A percentile compares a stretch with the other conserved stretches of the same genome.
These are phyloP conservation scores for Sebastes aleutianus DNA, from an alignment of 2,797 vertebrate genomes.

Conservation along the genomic window DNA sequence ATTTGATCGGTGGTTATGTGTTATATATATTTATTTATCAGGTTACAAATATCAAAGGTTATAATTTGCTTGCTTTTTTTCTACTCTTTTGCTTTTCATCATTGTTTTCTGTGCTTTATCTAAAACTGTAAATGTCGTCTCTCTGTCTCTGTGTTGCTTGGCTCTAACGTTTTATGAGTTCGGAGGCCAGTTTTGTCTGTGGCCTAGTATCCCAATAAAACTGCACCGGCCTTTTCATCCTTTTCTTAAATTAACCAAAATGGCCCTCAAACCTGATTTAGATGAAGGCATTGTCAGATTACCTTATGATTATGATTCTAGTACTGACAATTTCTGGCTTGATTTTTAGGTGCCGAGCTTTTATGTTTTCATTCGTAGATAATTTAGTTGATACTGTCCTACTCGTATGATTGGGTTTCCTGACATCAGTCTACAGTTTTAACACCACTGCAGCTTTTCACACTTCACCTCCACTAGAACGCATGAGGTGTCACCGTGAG, in stretches of 20 bases:
- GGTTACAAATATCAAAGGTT: not conserved
- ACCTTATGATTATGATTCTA: not conserved
- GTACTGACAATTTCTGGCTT: not conserved
- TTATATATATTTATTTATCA: not conserved
- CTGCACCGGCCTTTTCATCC: conserved; percentile 41
- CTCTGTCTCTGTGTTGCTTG: conserved; percentile 1
- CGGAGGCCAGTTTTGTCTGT: conserved; percentile 44
- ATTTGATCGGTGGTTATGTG: not conserved
- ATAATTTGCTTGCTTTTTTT: not conserved
- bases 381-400: not conserved
- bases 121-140: conserved; percentile 5
- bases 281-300: conserved; percentile 1
- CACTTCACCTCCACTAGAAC: not conserved
- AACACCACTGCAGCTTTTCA: conserved; percentile 25
- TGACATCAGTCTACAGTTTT: conserved; percentile 15
- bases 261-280: conserved; percentile 62
- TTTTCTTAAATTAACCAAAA: conserved; percentile 65
- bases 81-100: not conserved
- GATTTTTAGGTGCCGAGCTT: not conserved
- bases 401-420: not conserved
- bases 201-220: conserved; percentile 69
- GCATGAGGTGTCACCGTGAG: not conserved
- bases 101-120: not conserved
- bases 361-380: not conserved
- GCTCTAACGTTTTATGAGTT: conserved; percentile 37